A percentile compares a stretch with the other conserved stretches of the same genome.
phyloP scores from a whole-genome alignment of 2,797 vertebrate species.

The Girardinus metallicus region DNA sequence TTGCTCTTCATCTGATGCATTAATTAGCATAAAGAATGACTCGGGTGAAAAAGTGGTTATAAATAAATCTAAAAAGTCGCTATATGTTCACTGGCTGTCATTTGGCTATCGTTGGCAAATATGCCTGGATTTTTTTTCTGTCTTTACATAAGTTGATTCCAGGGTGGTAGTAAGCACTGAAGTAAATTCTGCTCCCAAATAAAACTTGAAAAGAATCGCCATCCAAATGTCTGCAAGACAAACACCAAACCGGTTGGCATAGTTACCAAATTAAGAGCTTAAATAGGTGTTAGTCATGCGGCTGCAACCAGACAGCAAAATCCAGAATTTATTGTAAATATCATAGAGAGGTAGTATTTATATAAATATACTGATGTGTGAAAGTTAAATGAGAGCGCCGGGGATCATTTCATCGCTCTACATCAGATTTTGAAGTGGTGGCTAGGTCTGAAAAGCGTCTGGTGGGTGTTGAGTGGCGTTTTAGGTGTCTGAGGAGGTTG shows the following conservation, averaged over 20 bases:
- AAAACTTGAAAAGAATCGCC: conserved; percentile 20
- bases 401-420: conserved; percentile 27
- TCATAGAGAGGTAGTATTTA: neutral
- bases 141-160: conserved; percentile 34
- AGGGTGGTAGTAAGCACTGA: neutral
- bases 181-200: conserved; percentile 3
- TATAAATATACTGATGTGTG: conserved; percentile 4
- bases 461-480: conserved; percentile 32
- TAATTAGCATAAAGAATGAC: conserved; percentile 38
- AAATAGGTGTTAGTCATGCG: neutral
- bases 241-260: conserved; percentile 16
- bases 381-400: conserved; percentile 15
- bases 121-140: neutral
- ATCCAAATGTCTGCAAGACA: neutral
- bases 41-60: neutral
- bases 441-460: conserved; percentile 12
- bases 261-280: conserved; percentile 18
- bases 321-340: neutral
- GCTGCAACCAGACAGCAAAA: conserved; percentile 14
- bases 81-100: neutral
- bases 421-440: conserved; percentile 22
- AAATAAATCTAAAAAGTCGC: neutral
- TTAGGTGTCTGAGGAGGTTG: conserved; percentile 18
- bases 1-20: conserved; percentile 16
- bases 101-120: neutral